Base-by-base conservation (phyloP, 2,113 vertebrate genomes). In the Cettia cetti region DNA sequence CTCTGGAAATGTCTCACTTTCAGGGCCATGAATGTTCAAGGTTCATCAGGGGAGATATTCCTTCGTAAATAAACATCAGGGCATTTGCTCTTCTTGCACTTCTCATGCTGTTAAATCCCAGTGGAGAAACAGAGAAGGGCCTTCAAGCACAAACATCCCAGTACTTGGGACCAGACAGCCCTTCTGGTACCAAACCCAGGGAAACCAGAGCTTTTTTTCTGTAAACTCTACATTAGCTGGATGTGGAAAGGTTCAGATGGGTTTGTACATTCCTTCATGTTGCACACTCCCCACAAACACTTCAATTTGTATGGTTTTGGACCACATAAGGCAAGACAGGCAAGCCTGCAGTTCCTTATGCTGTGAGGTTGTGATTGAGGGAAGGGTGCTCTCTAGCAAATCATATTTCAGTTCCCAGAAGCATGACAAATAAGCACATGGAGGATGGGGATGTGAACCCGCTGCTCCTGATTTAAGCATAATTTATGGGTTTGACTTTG, bases 401-500 rank as follows among this genome's bases (percentile, higher is more conserved):
- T 86, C 47, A 8, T 70, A 70, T 84, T 92, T 92, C 64, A n/a
- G 35, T 82, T 93, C 82, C 85, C 85, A 90, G 86, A 90, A 95
- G 71, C 94, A 72, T 92, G 82, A 90, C 57, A 87, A 82, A 79
- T 78, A 84, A 65, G 45, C 64, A 52, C 0, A 3, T 60, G 71
- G 71, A 87, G 50, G 74, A 72, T 40, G n/a, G 50, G 63, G 82
- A 88, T 61, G 75, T 53, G 66, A 85, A 88, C 45, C 90, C 30
- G 59, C 88, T 93, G 90, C 88, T 93, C 82, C 88, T 74, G 79
- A 53, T 94, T 92, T 72, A 86, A 82, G 54, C 40, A 42, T 88
- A 86, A 96, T 95, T 91, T 93, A 92, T 82, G 85, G 45, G 2
- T 64, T 93, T 76, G 75, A 57, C 88, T 96, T 72, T 71, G 82